Conservation (phyloP, 1,140 invertebrate species). For the Drosophila kanapiae region DNA sequence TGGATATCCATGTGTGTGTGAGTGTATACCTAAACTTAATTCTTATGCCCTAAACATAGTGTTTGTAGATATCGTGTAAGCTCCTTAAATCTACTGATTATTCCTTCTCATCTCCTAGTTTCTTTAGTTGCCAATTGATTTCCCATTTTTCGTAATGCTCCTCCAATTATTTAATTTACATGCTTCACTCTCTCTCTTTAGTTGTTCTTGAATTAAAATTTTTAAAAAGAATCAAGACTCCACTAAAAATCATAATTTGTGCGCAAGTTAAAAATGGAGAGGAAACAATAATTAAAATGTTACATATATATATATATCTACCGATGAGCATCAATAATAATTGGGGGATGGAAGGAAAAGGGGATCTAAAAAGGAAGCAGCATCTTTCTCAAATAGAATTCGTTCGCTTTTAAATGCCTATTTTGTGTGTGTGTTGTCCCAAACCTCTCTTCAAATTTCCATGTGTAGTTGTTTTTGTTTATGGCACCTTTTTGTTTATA, state of each 20-base stretch:
- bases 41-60: slow-evolving; percentile 42
- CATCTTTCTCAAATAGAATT: slow-evolving; percentile 33
- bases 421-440: slow-evolving; percentile 74
- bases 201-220: not conserved
- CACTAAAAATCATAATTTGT: slow-evolving; percentile 34
- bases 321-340: slow-evolving; percentile 46
- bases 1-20: slow-evolving; percentile 43
- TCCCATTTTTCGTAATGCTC: slow-evolving; percentile 10
- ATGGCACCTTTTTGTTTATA: slow-evolving; percentile 52
- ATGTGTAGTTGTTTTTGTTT: slow-evolving; percentile 32
- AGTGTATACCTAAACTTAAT: slow-evolving; percentile 41
- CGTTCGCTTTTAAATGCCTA: slow-evolving; percentile 65
- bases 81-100: slow-evolving; percentile 61
- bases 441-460: slow-evolving; percentile 66
- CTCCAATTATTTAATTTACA: slow-evolving; percentile 27
- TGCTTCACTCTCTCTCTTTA: slow-evolving; percentile 1
- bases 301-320: slow-evolving; percentile 32
- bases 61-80: slow-evolving; percentile 54
- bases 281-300: slow-evolving; percentile 32
- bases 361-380: slow-evolving; percentile 21
- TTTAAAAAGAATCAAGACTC: slow-evolving; percentile 6
- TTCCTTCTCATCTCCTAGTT: slow-evolving; percentile 4
- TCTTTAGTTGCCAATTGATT: slow-evolving; percentile 28
- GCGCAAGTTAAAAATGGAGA: slow-evolving; percentile 43
- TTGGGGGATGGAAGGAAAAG: slow-evolving; percentile 1